Conservation (phyloP, 2,113 vertebrate genomes). For the Eonycteris spelaea region DNA sequence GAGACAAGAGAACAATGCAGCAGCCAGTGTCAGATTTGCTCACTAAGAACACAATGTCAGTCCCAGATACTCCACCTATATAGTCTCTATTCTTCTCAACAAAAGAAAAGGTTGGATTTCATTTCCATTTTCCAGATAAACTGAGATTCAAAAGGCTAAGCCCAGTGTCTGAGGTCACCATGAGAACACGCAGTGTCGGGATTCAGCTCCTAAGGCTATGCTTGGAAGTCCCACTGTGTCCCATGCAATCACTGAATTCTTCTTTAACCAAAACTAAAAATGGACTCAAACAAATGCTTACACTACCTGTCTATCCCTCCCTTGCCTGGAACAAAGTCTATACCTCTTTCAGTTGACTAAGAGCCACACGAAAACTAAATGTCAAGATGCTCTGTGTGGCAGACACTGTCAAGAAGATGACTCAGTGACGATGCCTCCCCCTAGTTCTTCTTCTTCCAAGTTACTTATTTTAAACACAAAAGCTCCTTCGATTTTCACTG, state of each 20-base stretch:
- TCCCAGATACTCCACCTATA: neutral
- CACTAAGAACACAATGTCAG: neutral
- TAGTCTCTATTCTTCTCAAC: neutral
- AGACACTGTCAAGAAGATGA: neutral
- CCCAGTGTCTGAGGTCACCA: neutral
- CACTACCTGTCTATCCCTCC: too few species aligned
- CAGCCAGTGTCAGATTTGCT: neutral
- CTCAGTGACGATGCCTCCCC: slow-evolving; percentile 7
- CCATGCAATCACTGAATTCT: neutral
- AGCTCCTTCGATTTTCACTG: neutral
- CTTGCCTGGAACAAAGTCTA: neutral
- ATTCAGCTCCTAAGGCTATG: neutral
- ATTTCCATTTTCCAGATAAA: neutral
- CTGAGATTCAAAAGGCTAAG: neutral
- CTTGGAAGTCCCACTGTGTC: neutral
- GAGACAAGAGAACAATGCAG: neutral
- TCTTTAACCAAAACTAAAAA: slow-evolving; percentile 39
- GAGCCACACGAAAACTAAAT: neutral
- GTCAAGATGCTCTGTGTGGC: neutral
- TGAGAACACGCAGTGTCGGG: neutral
- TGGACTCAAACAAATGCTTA: neutral
- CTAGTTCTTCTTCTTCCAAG: slow-evolving; percentile 1
- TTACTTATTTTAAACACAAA: slow-evolving; percentile 61
- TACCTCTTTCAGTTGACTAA: neutral
- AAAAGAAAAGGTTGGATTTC: neutral